A percentile compares a stretch with the other conserved stretches of the same genome.
Evolutionary conservation across 2,113 vertebrate species (phyloP).

Genomic region (Psittacus erithacus): DNA sequence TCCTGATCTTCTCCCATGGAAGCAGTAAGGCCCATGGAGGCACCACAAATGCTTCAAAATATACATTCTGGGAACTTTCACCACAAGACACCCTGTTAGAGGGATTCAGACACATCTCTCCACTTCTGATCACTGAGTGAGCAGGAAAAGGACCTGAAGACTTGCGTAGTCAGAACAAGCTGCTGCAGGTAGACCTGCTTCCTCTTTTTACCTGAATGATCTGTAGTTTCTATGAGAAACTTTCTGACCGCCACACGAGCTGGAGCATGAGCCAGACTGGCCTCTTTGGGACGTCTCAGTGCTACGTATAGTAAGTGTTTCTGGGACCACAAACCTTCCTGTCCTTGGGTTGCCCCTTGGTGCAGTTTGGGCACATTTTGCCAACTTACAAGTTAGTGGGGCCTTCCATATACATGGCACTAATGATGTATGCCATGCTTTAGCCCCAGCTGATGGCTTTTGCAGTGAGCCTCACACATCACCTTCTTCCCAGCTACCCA

Average conservation of each 20-base stretch:
- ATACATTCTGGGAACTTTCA: background rate
- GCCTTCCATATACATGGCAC: too few relatives aligned
- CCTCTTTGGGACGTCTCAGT: background rate
- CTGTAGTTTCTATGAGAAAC: background rate
- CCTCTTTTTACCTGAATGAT: background rate
- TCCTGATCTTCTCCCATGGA: background rate
- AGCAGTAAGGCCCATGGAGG: background rate
- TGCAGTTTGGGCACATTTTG: too few relatives aligned
- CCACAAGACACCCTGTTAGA: background rate
- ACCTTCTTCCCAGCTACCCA: background rate
- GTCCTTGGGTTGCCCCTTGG: background rate
- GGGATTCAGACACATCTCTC: background rate
- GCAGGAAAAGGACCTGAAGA: background rate
- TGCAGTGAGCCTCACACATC: background rate
- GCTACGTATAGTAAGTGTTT: background rate
- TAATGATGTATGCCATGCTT: background rate
- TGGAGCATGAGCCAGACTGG: background rate
- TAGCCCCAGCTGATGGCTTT: background rate
- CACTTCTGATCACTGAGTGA: accelerated
- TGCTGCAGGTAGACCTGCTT: background rate
- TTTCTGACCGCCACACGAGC: background rate
- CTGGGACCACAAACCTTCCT: background rate
- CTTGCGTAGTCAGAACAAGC: background rate
- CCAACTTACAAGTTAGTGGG: background rate
- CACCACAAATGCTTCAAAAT: background rate